Evolutionary conservation across 2,888 invertebrate genomes (phyloP), one percentile per base, ranked within the genome.

Genomic region (Cryptocheilus praepositus): DNA sequence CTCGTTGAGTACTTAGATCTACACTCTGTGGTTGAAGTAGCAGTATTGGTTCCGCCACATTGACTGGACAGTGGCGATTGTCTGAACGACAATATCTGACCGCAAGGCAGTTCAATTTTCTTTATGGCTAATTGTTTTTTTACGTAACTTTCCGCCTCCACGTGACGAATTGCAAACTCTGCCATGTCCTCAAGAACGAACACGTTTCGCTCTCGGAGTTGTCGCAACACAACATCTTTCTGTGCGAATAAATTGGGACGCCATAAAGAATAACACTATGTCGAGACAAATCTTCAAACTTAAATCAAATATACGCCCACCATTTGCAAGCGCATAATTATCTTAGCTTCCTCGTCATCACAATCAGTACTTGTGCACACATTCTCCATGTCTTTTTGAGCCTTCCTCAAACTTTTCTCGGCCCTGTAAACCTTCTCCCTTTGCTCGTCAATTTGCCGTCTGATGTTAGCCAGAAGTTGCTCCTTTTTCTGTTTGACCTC

Each of bases 201-300:
- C 21, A 89, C 89, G 80, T 93, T 93, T 16, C 91, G 90, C 68
- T 92, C 91, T 81, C 91, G 90, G n/a, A 93, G 77, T 77, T 92
- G 92, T 18, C 91, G 89, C 11, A 92, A 86, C 57, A 90, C 89
- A 25, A 93, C 89, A 71, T 93, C 93, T 79, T 89, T 90, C 91
- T 92, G 77, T 54, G 86, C 1, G 89, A 76, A 56, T 51, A 61
- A 22, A n/a, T n/a, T 55, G 36, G 63, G 64, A 49, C 3, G 36
- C n/a, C n/a, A 36, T 11, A 36, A 11, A 11, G 36, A 1, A 11
- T 11, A 36, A 36, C 13, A 36, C 13, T 36, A 4, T 36, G 3
- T 11, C 36, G 8, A 36, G 36, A 11, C 13, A 7, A 36, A 11
- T 1, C 36, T 11, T 5, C 3, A 36, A 36, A 7, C 13, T 36